Conservation (phyloP, 1,140 invertebrate genomes). For the Eubasilissa regina region DNA sequence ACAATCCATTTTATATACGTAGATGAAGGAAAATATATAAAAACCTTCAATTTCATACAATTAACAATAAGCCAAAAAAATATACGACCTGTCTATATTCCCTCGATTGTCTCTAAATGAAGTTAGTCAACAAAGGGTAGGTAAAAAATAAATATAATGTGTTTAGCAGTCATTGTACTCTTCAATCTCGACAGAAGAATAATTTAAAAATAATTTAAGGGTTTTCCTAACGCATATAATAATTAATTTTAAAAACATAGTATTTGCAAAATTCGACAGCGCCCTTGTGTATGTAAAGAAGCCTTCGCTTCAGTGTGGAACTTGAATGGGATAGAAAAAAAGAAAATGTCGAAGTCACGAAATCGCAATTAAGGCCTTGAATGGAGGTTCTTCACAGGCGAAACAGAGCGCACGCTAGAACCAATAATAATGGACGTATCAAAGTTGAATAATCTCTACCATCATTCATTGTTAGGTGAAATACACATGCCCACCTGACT, state of each 20-base stretch:
- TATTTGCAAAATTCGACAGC: conserved; percentile 32
- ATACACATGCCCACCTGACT: conserved; percentile 11
- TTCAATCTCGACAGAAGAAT: too few relatives aligned
- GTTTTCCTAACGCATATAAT: background rate
- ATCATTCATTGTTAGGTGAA: conserved; percentile 17
- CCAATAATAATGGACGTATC: conserved; percentile 51
- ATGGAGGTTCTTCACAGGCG: conserved; percentile 49
- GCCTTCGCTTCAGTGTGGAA: background rate
- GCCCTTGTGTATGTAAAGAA: conserved; percentile 7
- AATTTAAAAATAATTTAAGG: too few relatives aligned
- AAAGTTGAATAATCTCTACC: conserved; percentile 47
- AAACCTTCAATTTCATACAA: too few relatives aligned
- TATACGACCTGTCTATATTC: too few relatives aligned
- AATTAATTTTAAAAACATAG: conserved; percentile 8
- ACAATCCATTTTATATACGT: too few relatives aligned
- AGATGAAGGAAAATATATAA: too few relatives aligned
- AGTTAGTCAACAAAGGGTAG: too few relatives aligned
- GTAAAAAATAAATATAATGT: too few relatives aligned
- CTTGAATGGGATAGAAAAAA: too few relatives aligned
- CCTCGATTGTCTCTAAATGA: too few relatives aligned
- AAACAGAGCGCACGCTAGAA: conserved; percentile 49
- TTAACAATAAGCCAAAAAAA: too few relatives aligned
- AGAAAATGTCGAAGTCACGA: conserved; percentile 54
- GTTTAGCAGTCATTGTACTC: too few relatives aligned
- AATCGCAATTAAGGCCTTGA: conserved; percentile 53